phyloP scores from a whole-genome alignment of 2,113 vertebrate genomes.

The Rhinogobius similis region DNA sequence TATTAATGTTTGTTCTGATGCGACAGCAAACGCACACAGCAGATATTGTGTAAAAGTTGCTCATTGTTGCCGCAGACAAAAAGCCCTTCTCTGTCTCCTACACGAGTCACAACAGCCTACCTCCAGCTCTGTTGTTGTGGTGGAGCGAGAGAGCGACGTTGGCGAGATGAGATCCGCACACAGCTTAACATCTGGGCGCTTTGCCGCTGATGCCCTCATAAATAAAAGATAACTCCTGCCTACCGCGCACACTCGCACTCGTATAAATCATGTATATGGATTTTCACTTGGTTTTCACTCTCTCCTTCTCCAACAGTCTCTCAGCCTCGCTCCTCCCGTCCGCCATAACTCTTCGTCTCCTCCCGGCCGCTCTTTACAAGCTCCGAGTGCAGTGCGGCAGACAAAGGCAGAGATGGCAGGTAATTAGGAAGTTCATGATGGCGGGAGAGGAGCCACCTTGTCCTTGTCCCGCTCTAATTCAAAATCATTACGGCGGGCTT shows the following conservation, averaged over 20 bases:
- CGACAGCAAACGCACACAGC: neutral
- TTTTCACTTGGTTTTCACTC: conserved; percentile 77
- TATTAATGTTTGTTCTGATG: neutral
- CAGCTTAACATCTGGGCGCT: conserved; percentile 82
- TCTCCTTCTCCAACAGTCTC: conserved; percentile 65
- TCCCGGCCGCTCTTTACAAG: conserved; percentile 20
- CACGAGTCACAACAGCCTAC: conserved; percentile 42
- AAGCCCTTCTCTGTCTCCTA: conserved; percentile 31
- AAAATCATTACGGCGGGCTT: conserved; percentile 16
- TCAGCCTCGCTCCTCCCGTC: conserved; percentile 44
- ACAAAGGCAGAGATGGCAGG: conserved; percentile 58
- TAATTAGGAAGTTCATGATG: conserved; percentile 65
- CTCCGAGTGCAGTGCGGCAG: conserved; percentile 34
- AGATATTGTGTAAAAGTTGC: neutral
- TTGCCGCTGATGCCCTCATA: conserved; percentile 80
- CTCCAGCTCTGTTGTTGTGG: conserved; percentile 70
- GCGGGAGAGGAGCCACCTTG: conserved; percentile 26
- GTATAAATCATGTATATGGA: conserved; percentile 87
- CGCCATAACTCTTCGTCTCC: conserved; percentile 53
- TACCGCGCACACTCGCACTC: conserved; percentile 67
- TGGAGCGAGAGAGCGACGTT: conserved; percentile 50
- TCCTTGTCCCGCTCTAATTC: conserved; percentile 40
- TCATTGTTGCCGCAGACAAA: conserved; percentile 50
- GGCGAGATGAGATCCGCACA: conserved; percentile 75
- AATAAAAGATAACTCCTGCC: conserved; percentile 84